A percentile compares a stretch with the other conserved stretches of the same genome.
These are phyloP conservation scores for Sylvilagus floridanus DNA, from an alignment of 2,797 vertebrate genomes.

Conservation along the genomic window DNA sequence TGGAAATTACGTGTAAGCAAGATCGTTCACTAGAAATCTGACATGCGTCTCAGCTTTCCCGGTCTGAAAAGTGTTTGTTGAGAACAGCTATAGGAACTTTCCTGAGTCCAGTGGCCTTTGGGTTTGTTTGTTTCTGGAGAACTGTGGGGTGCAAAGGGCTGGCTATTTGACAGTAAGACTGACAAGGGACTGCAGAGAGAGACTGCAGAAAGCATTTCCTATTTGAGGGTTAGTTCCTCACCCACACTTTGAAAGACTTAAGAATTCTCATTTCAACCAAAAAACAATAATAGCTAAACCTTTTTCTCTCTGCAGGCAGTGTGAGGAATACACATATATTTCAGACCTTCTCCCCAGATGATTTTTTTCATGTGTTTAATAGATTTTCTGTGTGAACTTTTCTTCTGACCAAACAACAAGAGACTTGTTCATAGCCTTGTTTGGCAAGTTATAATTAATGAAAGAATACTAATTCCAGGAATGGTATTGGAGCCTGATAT, in stretches of 20 bases:
- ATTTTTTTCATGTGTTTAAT: not conserved
- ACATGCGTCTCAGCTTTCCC: not conserved
- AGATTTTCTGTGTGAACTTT: not conserved
- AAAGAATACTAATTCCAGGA: constrained; percentile 43
- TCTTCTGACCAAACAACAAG: constrained; percentile 25
- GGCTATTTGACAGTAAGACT: constrained; percentile 5
- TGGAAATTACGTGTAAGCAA: constrained; percentile 5
- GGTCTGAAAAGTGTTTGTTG: not conserved
- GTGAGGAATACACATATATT: not conserved
- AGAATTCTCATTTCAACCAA: not conserved
- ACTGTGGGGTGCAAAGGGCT: not conserved
- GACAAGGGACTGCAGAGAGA: not conserved
- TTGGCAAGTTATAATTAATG: not conserved
- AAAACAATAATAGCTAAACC: not conserved
- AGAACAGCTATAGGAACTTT: not conserved
- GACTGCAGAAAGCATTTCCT: not conserved
- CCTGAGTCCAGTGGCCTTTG: not conserved
- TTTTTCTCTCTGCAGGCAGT: not conserved
- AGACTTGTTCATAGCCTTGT: constrained; percentile 40
- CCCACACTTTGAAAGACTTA: not conserved
- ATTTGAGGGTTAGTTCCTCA: not conserved
- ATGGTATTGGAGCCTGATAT: not conserved
- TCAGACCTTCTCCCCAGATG: not conserved
- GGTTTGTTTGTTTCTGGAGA: not conserved
- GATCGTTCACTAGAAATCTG: not conserved